Conservation (phyloP, 2,113 vertebrate species). For the Mesocricetus auratus region DNA sequence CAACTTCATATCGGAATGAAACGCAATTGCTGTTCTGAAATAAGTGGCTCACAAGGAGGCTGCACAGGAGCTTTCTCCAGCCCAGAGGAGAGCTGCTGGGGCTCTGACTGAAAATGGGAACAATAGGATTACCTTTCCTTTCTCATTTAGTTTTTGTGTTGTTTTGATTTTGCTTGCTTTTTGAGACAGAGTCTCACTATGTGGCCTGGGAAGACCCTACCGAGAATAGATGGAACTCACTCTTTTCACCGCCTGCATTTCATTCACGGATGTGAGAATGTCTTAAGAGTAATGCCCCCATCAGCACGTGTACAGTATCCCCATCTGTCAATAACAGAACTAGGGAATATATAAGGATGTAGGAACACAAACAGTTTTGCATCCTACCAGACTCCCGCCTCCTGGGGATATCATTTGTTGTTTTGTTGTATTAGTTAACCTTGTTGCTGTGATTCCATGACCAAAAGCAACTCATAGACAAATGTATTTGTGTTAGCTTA, state of each 20-base stretch:
- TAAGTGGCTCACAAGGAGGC: not conserved
- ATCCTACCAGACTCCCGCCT: not conserved
- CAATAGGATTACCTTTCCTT: not conserved
- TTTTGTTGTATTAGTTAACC: conserved; percentile 74
- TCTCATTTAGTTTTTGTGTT: not conserved
- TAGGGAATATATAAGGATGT: not conserved
- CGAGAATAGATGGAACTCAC: not conserved
- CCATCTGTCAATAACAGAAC: not conserved
- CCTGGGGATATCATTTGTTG: conserved; percentile 26
- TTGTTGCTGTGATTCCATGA: not conserved
- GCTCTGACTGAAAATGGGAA: not conserved
- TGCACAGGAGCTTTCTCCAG: not conserved
- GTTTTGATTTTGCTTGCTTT: not conserved
- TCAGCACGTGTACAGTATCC: not conserved
- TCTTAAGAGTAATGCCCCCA: not conserved
- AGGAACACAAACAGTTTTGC: conserved; percentile 24
- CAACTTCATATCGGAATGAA: not conserved
- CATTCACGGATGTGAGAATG: not conserved
- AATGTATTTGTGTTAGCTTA: not conserved
- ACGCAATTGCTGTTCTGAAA: not conserved
- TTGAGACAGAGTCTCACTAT: not conserved
- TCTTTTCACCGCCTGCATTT: conserved; percentile 29
- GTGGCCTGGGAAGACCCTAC: not conserved
- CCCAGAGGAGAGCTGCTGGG: not conserved
- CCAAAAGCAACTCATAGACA: not conserved